Evolutionary conservation across 1,140 invertebrate genomes (phyloP).

Genomic region (Zaprionus kolodkinae): DNA sequence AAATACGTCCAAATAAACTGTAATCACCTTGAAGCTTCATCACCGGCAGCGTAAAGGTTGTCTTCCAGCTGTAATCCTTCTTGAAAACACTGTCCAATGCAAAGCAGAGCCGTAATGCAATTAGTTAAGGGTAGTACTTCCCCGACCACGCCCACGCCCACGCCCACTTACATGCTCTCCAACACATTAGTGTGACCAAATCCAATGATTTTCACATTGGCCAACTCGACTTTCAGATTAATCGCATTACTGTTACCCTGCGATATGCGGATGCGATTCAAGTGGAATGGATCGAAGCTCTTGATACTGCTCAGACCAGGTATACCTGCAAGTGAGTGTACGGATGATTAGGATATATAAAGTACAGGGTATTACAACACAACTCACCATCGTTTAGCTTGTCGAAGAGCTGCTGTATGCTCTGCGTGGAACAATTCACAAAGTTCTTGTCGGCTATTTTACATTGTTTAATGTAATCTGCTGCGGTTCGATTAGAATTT

Average conservation of each 20-base stretch:
- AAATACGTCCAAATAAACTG: constrained; percentile 88
- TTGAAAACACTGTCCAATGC: constrained; percentile 85
- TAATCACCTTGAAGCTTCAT: constrained; percentile 89
- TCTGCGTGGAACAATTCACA: constrained; percentile 87
- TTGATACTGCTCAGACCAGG: constrained; percentile 84
- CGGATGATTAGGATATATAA: background rate
- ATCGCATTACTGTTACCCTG: constrained; percentile 88
- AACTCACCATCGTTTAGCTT: constrained; percentile 85
- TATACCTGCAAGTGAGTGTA: constrained; percentile 55
- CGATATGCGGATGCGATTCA: constrained; percentile 87
- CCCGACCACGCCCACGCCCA: too few species aligned
- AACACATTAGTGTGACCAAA: constrained; percentile 87
- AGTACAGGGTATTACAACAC: background rate
- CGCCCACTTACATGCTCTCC: constrained; percentile 86
- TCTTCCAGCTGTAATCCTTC: constrained; percentile 88
- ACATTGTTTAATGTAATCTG: constrained; percentile 88
- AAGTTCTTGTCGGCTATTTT: constrained; percentile 87
- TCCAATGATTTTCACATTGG: constrained; percentile 87
- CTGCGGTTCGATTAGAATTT: constrained; percentile 85
- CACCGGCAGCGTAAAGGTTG: constrained; percentile 87
- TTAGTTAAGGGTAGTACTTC: background rate
- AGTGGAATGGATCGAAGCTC: constrained; percentile 87
- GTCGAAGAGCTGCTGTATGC: constrained; percentile 87
- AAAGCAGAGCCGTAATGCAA: background rate
- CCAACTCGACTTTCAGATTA: constrained; percentile 88